phyloP scores from a whole-genome alignment of 2,888 invertebrate genomes.

The Bombylius major region DNA sequence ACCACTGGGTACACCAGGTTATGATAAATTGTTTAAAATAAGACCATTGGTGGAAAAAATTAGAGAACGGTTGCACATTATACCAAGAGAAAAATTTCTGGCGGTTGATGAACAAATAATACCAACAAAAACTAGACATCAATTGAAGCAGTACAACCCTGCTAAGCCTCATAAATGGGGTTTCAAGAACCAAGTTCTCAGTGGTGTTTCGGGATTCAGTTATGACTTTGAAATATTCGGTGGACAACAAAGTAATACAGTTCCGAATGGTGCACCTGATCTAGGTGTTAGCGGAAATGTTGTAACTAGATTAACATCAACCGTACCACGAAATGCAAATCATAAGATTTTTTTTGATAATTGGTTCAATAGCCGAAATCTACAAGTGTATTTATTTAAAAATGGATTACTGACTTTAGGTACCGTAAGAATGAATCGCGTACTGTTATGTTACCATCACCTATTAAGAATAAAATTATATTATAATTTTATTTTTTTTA shows the following conservation, averaged over 20 bases:
- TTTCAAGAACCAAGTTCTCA: conserved; percentile 26
- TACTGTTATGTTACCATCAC: too few species aligned
- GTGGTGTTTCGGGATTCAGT: conserved; percentile 27
- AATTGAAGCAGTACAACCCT: conserved; percentile 25
- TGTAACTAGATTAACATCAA: not conserved
- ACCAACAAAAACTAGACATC: conserved; percentile 20
- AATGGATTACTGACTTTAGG: conserved; percentile 5
- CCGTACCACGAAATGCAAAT: not conserved
- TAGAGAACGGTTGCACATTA: conserved; percentile 1
- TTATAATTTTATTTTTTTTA: too few species aligned
- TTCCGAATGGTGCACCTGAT: conserved; percentile 14
- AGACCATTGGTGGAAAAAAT: conserved; percentile 4
- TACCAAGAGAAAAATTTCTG: conserved; percentile 6
- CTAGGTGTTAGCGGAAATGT: not conserved
- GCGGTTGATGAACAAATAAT: conserved; percentile 26
- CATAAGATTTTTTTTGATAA: conserved; percentile 3
- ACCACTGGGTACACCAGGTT: conserved; percentile 2
- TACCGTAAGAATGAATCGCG: not conserved
- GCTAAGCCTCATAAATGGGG: conserved; percentile 28
- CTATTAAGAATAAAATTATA: too few species aligned
- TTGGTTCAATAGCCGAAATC: conserved; percentile 4
- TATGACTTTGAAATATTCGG: conserved; percentile 28
- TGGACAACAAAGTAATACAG: conserved; percentile 19
- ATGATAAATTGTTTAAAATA: conserved; percentile 9
- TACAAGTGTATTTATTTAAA: conserved; percentile 4